phyloP scores from a whole-genome alignment of 2,797 vertebrate genomes.

The Mastacembelus armatus region DNA sequence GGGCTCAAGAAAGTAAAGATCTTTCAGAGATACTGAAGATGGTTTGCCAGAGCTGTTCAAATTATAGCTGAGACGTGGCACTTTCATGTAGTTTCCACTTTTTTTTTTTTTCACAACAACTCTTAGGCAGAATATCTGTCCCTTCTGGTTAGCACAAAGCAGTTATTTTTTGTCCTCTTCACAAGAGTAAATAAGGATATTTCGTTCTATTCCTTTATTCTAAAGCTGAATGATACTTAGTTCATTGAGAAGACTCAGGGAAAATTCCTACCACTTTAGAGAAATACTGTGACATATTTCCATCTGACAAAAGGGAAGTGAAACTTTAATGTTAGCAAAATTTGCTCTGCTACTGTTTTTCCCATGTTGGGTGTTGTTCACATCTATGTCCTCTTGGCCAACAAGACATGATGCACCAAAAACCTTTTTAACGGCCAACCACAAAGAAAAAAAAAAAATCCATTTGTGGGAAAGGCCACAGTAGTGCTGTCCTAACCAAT shows the following conservation, averaged over 20 bases:
- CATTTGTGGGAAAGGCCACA: not conserved
- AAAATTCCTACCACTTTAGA: constrained; percentile 13
- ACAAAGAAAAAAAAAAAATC: not conserved
- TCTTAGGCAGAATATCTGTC: not conserved
- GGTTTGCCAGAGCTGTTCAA: no score
- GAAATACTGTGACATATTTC: constrained; percentile 6
- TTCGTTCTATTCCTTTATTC: not conserved
- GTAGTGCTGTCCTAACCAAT: not conserved
- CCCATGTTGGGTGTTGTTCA: constrained; percentile 41
- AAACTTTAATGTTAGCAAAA: constrained; percentile 64
- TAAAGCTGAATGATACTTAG: not conserved
- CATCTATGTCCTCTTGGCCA: constrained; percentile 69
- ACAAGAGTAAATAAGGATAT: not conserved
- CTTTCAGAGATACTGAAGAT: no score
- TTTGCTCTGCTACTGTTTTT: not conserved
- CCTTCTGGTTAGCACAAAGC: not conserved
- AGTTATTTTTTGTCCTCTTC: constrained; percentile 2
- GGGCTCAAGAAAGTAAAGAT: no score
- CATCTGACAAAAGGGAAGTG: constrained; percentile 57
- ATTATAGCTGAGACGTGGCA: no score
- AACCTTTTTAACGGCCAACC: constrained; percentile 10
- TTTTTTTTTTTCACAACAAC: not conserved
- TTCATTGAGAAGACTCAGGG: not conserved
- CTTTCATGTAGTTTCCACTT: no score
- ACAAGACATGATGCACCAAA: constrained; percentile 4